Conservation (phyloP, 2,113 vertebrate genomes). For the Solea solea region DNA sequence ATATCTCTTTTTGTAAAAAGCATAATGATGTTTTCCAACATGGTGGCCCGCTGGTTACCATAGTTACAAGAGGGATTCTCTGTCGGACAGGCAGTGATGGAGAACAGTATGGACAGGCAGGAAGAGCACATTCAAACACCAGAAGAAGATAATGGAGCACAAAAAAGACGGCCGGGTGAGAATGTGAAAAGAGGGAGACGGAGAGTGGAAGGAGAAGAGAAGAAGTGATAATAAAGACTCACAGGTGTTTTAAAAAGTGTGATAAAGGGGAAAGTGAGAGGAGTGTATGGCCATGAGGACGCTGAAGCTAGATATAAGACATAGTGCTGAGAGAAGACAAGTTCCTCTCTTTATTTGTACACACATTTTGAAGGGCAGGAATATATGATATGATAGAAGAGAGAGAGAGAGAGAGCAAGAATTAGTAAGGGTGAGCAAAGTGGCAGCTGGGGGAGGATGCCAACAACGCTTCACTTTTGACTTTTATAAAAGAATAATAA, state of each 20-base stretch:
- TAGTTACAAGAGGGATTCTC: conserved; percentile 70
- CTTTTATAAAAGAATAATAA: conserved; percentile 8
- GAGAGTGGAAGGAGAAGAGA: conserved; percentile 15
- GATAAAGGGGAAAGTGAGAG: conserved; percentile 19
- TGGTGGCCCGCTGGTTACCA: conserved; percentile 73
- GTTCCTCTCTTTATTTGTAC: not conserved
- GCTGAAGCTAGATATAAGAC: not conserved
- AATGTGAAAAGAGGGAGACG: conserved; percentile 11
- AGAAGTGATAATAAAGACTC: conserved; percentile 25
- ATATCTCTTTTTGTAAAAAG: conserved; percentile 45
- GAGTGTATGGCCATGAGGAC: not conserved
- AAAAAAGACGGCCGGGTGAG: conserved; percentile 21
- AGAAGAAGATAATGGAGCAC: conserved; percentile 40
- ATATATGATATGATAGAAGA: conserved; percentile 3
- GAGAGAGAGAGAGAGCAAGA: not conserved
- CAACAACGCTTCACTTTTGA: conserved; percentile 42
- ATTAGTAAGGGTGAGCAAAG: conserved; percentile 17
- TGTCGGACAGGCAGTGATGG: conserved; percentile 34
- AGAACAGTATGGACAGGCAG: conserved; percentile 45
- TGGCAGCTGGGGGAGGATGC: conserved; percentile 39
- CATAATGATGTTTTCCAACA: conserved; percentile 67
- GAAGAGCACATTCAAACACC: conserved; percentile 32
- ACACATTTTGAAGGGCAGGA: conserved; percentile 1
- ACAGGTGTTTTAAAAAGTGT: conserved; percentile 1
- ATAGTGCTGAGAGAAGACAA: not conserved